phyloP scores from a whole-genome alignment of 2,888 invertebrate species.

The Timema cristinae region DNA sequence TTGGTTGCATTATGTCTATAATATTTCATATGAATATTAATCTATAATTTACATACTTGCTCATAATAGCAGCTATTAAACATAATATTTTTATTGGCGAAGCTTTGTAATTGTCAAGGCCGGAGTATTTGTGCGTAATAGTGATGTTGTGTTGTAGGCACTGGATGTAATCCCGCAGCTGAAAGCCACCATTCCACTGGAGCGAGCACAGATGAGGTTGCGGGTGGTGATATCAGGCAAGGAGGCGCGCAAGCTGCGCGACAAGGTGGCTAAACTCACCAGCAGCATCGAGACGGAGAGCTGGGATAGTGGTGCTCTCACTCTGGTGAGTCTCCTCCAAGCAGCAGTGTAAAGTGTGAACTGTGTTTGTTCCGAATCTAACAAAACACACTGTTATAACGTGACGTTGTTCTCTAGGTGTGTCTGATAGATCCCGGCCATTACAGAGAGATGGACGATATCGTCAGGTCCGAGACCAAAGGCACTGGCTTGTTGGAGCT shows the following conservation, averaged over 20 bases:
- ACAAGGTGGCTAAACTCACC: slow-evolving; percentile 72
- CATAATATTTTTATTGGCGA: no score
- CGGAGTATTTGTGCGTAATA: no score
- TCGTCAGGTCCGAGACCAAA: slow-evolving; percentile 81
- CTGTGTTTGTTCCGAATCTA: no score
- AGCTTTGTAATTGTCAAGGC: no score
- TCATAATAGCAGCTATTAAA: no score
- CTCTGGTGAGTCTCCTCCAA: slow-evolving; percentile 57
- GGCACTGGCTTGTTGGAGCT: slow-evolving; percentile 86
- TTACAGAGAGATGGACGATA: slow-evolving; percentile 82
- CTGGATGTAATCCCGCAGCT: slow-evolving; percentile 87
- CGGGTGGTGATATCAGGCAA: slow-evolving; percentile 74
- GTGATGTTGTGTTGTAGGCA: slow-evolving; percentile 49
- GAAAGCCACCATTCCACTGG: slow-evolving; percentile 80
- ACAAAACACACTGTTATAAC: no score
- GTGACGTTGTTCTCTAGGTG: slow-evolving; percentile 42
- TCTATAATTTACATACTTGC: no score
- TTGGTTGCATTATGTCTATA: no score
- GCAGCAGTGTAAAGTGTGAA: no score
- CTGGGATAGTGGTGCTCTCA: slow-evolving; percentile 76
- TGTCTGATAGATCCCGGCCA: slow-evolving; percentile 86
- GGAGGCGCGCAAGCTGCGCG: slow-evolving; percentile 77
- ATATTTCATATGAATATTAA: no score
- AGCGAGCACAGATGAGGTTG: slow-evolving; percentile 93
- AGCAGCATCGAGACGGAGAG: slow-evolving; percentile 79